Conservation (phyloP, 2,888 invertebrate genomes). For the Lycophotia porphyrea region DNA sequence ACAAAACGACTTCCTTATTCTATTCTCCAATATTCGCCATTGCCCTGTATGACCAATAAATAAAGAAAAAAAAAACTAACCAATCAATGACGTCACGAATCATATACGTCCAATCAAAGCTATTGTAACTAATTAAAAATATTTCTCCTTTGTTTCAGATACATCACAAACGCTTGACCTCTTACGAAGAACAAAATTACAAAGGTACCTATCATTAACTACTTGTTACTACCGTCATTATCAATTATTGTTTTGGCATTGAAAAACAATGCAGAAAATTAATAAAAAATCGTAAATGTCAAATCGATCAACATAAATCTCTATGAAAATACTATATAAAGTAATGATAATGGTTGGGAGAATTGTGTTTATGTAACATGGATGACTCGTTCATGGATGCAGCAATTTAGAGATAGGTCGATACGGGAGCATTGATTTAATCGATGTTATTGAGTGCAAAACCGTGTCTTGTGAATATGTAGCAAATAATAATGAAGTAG, state of each 20-base stretch:
- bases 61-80: not conserved
- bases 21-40: not conserved
- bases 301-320: conserved; percentile 77
- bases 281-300: conserved; percentile 69
- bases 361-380: conserved; percentile 58
- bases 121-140: conserved; percentile 55
- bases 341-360: conserved; percentile 67
- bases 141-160: conserved; percentile 82
- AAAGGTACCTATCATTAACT: conserved; percentile 77
- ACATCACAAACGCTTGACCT: conserved; percentile 77
- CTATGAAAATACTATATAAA: conserved; percentile 71
- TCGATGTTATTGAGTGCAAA: conserved; percentile 18
- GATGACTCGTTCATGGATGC: conserved; percentile 47
- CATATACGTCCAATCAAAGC: conserved; percentile 41
- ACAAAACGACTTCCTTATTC: not conserved
- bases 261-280: conserved; percentile 57
- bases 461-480: not conserved
- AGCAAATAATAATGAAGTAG: not conserved
- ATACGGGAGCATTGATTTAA: conserved; percentile 16
- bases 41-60: not conserved
- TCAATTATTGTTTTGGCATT: conserved; percentile 72
- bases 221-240: conserved; percentile 49
- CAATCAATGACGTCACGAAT: conserved; percentile 18
- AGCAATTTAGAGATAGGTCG: conserved; percentile 52
- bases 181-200: conserved; percentile 83